Evolutionary conservation across 2,888 invertebrate species (phyloP).

Genomic region (Diadegma fenestrale): DNA sequence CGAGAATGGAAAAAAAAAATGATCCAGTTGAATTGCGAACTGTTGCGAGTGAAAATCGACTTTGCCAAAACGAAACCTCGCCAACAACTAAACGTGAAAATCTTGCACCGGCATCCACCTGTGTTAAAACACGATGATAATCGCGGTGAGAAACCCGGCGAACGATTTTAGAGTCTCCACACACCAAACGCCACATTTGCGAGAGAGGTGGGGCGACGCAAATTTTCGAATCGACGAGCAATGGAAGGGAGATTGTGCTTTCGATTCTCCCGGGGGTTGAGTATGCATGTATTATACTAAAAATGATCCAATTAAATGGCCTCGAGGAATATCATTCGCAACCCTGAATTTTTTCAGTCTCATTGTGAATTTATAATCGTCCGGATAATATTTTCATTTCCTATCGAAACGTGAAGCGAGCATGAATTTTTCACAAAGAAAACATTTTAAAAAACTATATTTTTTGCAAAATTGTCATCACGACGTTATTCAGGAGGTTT

Average conservation of each 20-base stretch:
- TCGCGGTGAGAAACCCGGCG: constrained; percentile 76
- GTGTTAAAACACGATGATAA: constrained; percentile 75
- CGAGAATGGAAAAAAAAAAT: constrained; percentile 26
- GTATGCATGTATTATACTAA: constrained; percentile 8
- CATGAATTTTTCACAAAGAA: neutral
- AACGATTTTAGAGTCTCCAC: constrained; percentile 79
- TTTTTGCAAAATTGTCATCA: too few species aligned
- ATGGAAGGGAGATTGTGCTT: constrained; percentile 20
- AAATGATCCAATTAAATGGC: constrained; percentile 40
- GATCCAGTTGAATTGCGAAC: constrained; percentile 22
- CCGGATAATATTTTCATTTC: neutral
- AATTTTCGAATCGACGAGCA: constrained; percentile 26
- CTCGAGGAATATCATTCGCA: constrained; percentile 29
- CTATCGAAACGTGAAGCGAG: neutral
- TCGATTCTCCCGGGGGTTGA: constrained; percentile 17
- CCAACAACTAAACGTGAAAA: constrained; percentile 79
- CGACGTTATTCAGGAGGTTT: too few species aligned
- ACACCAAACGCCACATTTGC: constrained; percentile 60
- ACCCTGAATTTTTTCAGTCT: constrained; percentile 44
- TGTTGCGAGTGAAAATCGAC: constrained; percentile 64
- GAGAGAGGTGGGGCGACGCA: neutral
- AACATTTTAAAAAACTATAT: too few species aligned
- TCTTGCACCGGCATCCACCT: constrained; percentile 76
- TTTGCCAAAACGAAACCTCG: constrained; percentile 81
- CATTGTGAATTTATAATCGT: neutral